phyloP scores from a whole-genome alignment of 2,797 vertebrate species.

The Danio tinwini region DNA sequence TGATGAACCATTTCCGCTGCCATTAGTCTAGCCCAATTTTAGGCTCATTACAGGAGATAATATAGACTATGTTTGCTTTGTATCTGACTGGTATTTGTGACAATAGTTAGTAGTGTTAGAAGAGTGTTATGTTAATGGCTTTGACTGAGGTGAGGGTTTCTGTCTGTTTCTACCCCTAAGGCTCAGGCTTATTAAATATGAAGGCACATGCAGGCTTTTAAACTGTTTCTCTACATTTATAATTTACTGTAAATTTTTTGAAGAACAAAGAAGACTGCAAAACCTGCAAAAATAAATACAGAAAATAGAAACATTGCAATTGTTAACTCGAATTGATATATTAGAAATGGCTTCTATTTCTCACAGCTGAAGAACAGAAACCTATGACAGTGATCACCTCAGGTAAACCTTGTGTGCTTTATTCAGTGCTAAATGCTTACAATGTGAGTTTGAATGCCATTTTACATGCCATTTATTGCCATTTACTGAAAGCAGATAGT shows the following conservation, averaged over 20 bases:
- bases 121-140: not conserved
- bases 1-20: not conserved
- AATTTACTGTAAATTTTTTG: not conserved
- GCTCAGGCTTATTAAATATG: conserved; percentile 27
- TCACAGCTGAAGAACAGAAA: too few species aligned
- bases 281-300: not conserved
- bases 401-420: too few species aligned
- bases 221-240: not conserved
- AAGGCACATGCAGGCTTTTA: not conserved
- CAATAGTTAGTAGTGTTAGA: conserved; percentile 8
- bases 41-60: not conserved
- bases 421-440: too few species aligned
- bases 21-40: not conserved
- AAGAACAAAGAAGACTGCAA: not conserved
- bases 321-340: too few species aligned
- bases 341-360: too few species aligned
- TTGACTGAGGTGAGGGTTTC: not conserved
- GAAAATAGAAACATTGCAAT: too few species aligned
- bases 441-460: too few species aligned
- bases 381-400: too few species aligned
- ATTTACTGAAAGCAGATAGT: too few species aligned
- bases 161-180: not conserved
- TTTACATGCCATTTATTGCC: too few species aligned
- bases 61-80: not conserved
- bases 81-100: not conserved